Conservation (phyloP, 1,140 invertebrate species). For the Saccostrea cuccullata region DNA sequence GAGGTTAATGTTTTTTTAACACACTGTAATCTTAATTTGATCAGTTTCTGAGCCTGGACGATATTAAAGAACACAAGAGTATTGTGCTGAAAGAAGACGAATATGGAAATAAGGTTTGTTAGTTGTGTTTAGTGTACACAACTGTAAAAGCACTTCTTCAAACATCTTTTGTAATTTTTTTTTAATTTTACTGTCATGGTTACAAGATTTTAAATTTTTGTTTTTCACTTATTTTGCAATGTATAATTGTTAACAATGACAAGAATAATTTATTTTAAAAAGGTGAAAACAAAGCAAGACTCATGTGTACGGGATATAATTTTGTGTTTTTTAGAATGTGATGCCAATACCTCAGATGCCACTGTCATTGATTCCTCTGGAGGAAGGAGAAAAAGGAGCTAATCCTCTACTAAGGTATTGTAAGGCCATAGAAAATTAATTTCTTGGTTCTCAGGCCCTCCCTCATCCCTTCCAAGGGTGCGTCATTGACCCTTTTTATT, state of each 20-base stretch:
- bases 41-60: constrained; percentile 75
- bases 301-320: not conserved
- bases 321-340: constrained; percentile 62
- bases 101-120: constrained; percentile 37
- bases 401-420: constrained; percentile 71
- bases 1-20: not conserved
- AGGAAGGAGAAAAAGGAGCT: constrained; percentile 71
- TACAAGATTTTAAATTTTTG: too few relatives aligned
- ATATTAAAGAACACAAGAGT: constrained; percentile 67
- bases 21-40: constrained; percentile 42
- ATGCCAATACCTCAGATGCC: constrained; percentile 68
- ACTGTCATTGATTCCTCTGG: constrained; percentile 69
- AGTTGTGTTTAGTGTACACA: not conserved
- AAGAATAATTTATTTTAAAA: too few relatives aligned
- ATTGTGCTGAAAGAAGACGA: constrained; percentile 64
- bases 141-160: too few relatives aligned
- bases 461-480: too few relatives aligned
- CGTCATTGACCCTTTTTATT: too few relatives aligned
- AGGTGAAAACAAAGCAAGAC: too few relatives aligned
- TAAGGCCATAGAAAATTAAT: too few relatives aligned
- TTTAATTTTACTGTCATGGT: too few relatives aligned
- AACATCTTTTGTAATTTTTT: too few relatives aligned
- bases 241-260: too few relatives aligned
- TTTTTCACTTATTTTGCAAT: too few relatives aligned
- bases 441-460: too few relatives aligned